A percentile compares a stretch with the other conserved stretches of the same genome.
phyloP scores from a whole-genome alignment of 2,888 invertebrate genomes.

The Baronia brevicornis region DNA sequence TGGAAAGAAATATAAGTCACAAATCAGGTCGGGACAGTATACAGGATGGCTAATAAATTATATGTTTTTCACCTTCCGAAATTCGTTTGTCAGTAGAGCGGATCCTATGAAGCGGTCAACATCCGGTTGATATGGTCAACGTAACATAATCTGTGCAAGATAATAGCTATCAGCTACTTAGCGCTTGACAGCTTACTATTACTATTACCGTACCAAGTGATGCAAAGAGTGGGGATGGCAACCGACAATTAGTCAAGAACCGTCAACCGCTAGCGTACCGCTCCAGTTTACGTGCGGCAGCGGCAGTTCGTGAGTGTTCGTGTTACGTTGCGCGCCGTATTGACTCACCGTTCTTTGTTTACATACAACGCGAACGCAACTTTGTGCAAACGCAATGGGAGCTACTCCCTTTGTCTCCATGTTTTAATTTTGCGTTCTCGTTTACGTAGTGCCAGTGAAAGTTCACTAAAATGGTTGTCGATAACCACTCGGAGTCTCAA shows the following conservation, averaged over 20 bases:
- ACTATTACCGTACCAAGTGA: too few species aligned
- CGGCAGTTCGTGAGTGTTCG: constrained; percentile 29
- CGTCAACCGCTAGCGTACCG: constrained; percentile 23
- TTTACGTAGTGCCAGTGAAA: constrained; percentile 31
- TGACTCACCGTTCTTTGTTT: constrained; percentile 45
- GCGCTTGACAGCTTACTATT: constrained; percentile 30
- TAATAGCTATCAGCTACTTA: constrained; percentile 33
- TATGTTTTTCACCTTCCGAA: too few species aligned
- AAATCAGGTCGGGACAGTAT: too few species aligned
- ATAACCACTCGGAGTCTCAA: constrained; percentile 49
- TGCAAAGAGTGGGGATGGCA: constrained; percentile 50
- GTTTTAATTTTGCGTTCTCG: constrained; percentile 25
- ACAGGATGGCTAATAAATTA: too few species aligned
- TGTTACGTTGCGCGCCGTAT: constrained; percentile 22
- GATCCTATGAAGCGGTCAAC: too few species aligned
- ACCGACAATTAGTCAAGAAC: constrained; percentile 41
- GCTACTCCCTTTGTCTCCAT: constrained; percentile 27
- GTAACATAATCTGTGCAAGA: constrained; percentile 21
- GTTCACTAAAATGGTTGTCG: constrained; percentile 47
- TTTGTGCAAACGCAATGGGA: constrained; percentile 42
- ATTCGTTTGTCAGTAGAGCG: too few species aligned
- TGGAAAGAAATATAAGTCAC: too few species aligned
- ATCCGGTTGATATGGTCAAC: too few species aligned
- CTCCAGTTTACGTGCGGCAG: constrained; percentile 26
- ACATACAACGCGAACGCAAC: constrained; percentile 44